Base-by-base conservation (phyloP, 2,113 vertebrate species). In the Hypanus sabinus region DNA sequence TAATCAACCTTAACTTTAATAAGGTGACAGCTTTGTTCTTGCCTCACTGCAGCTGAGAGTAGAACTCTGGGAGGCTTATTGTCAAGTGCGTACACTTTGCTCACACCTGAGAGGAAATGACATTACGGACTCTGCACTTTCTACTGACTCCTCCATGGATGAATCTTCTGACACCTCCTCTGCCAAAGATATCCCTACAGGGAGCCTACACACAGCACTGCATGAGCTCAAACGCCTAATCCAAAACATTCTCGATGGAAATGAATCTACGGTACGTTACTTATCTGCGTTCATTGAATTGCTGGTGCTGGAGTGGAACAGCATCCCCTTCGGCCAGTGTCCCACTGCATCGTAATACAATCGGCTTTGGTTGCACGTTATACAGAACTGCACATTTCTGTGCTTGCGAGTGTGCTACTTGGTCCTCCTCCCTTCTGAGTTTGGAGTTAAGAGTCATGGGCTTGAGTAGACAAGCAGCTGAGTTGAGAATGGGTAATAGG, bases 91-190 rank as follows among this genome's bases (percentile, higher is more conserved):
- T 0, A 98, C 98, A 5, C 97, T 99, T 80, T 99, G 99, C 97
- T 98, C 98, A 2, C 98, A 99, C 94, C 98, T 99, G 36, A 96
- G 98, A n/a, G 99, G 99, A 16, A 99, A 97, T 0, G 98, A 99
- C 95, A 97, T 99, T 11, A 99, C 98, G 0, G 99, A 99, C 96
- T 99, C 99, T 0, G 99, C 98, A 0, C 97, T 99, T 94, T 99
- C 98, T 95, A 99, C 98, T 0, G 99, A 99, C 96, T 99, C 98
- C 94, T 99, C 99, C 12, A 99, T 99, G 98, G 99, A 99, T 14
- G 99, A 99, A 95, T 99, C 98, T 73, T 99, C 98, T 0, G 98
- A 99, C 96, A 99, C 98, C 65, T 98, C 98, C 0, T 99, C 98
- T 1, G 98, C 98, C 96, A 99, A 98, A 96, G 98, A 99, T 0